These are phyloP conservation scores for Caenorhabditis angaria DNA, from an alignment of 2,888 invertebrate genomes.

Conservation along the genomic window DNA sequence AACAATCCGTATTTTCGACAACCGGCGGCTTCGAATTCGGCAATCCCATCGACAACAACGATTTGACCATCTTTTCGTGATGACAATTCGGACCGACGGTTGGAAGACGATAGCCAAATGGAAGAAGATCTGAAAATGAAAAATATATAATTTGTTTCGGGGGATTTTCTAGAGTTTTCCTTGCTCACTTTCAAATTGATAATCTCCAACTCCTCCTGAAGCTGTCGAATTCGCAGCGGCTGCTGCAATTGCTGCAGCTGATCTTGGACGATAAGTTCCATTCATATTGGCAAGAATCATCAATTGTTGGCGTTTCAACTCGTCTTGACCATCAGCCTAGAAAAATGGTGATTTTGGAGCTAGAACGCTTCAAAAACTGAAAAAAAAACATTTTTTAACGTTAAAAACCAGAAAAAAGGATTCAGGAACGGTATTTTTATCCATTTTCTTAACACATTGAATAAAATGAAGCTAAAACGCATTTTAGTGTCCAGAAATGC, in stretches of 20 bases:
- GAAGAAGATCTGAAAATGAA: slow-evolving; percentile 32
- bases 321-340: slow-evolving; percentile 42
- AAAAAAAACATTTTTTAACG: neutral
- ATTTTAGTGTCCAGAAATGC: too few relatives aligned
- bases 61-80: slow-evolving; percentile 15
- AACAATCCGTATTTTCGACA: slow-evolving; percentile 17
- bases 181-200: slow-evolving; percentile 38
- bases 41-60: slow-evolving; percentile 8
- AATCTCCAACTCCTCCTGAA: slow-evolving; percentile 15
- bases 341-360: slow-evolving; percentile 10
- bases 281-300: slow-evolving; percentile 40
- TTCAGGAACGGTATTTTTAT: too few relatives aligned
- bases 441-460: too few relatives aligned
- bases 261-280: slow-evolving; percentile 33
- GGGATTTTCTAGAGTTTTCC: neutral
- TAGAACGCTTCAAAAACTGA: neutral
- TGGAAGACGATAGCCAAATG: slow-evolving; percentile 40
- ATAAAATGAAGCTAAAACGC: too few relatives aligned
- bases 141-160: slow-evolving; percentile 3
- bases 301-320: slow-evolving; percentile 40
- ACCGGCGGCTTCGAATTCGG: neutral
- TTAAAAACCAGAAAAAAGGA: too few relatives aligned
- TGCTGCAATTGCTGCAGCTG: neutral
- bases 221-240: slow-evolving; percentile 6
- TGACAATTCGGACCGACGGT: slow-evolving; percentile 14